Base-by-base conservation (phyloP, 2,113 vertebrate species). In the Dipodomys stephensi region DNA sequence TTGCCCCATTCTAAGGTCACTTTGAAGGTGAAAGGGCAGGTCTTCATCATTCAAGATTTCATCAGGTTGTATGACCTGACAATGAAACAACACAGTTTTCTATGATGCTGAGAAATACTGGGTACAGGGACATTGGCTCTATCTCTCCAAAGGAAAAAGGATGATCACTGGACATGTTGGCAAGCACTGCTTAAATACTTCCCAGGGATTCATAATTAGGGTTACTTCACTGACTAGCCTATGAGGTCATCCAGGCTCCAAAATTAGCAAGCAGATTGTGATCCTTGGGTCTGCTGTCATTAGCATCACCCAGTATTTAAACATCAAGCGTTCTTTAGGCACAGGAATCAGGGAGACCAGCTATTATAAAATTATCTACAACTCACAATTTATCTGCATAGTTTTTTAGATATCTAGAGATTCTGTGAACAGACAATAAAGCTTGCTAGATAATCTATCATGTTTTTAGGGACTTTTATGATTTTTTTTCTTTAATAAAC, bases 201-300 rank as follows among this genome's bases (percentile, higher is more conserved):
- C 99, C 96, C 98, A 99, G 72, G 98, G 99, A 98, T 98, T 99
- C 98, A 99, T 98, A 98, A 99, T 99, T 99, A 98, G 98, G 99
- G 99, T 62, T 98, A 99, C 97, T 96, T 99, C 96, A 99, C 98
- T 97, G 98, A 98, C 94, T 99, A 49, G 98, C 98, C 99, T 99
- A 98, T 99, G 98, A 32, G 98, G 98, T 93, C 98, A 98, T 83
- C 98, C 99, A 94, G 99, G 98, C 96, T 98, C 98, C 95, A 99
- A 99, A 98, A 99, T 99, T 97, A 99, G 99, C 6, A 99, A 98
- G 68, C 98, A 99, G 98, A 98, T 99, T 89, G 99, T 98, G 98
- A 99, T 99, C 97, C 99, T 98, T 60, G 98, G 98, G 95, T 99
- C 99, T 23, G 98, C 98, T 20, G 98, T 98, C 90, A 99, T 99